Evolutionary conservation across 1,140 invertebrate genomes (phyloP), one percentile per base, ranked within the genome.

Genomic region (Pogonomyrmex barbatus): DNA sequence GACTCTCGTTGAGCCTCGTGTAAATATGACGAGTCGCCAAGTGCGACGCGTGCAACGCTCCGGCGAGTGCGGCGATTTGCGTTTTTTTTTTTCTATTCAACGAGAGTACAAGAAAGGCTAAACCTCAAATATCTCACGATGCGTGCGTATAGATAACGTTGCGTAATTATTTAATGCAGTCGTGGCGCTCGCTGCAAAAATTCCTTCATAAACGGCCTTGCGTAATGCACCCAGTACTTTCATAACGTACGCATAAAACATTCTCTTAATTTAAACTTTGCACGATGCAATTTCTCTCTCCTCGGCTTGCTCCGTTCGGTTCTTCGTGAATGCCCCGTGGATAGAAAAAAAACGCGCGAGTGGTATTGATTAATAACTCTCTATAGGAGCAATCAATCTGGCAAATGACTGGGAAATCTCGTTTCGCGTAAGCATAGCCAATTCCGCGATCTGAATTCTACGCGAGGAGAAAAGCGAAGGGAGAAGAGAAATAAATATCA

Each of bases 401-500:
- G 50, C 12, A 50, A 50, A 50, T 45, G 39, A 33, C 45, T 50
- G 30, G 60, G 8, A 78, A 78, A 65, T 65, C n/a, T 65, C 39
- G 10, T 78, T 78, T 36, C 58, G 10, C 58, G 60, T 9, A 52
- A 60, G 24, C n/a, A 60, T n/a, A 30, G 33, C 30, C 76, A 63
- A 47, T 36, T 78, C 4, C 30, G 17, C 14, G 14, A 47, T 47
- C 24, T 58, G 12, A 62, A 33, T 33, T 47, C 42, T 8, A 30
- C 4, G 24, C 4, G 8, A 3, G 10, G 30, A 63, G 17, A 78
- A 65, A 36, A 36, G 17, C 36, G 47, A 30, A 4, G 2, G 42
- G 39, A 50, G 33, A 17, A 56, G 33, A 17, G 56, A 82, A 71
- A 82, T 58, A 79, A 79, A 82, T 58, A 82, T 82, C n/a, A 17